These are phyloP conservation scores for Eolophus roseicapilla DNA, from an alignment of 2,113 vertebrate species.

Conservation along the genomic window DNA sequence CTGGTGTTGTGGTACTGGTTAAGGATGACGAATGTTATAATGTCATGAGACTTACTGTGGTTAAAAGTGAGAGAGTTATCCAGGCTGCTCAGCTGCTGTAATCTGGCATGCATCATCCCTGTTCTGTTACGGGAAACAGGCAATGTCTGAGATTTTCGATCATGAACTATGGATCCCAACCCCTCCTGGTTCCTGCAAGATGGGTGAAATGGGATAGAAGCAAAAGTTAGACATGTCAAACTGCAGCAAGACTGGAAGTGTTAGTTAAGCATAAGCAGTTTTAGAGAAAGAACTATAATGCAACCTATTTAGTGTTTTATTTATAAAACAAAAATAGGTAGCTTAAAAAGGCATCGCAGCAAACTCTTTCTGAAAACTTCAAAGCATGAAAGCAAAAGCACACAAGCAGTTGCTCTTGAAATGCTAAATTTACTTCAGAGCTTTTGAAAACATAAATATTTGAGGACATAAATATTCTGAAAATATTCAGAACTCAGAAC, in stretches of 20 bases:
- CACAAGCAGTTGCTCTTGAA: background rate
- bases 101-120: constrained; percentile 98
- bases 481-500: constrained; percentile 28
- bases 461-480: constrained; percentile 7
- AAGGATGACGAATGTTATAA: constrained; percentile 67
- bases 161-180: constrained; percentile 95
- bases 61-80: constrained; percentile 99
- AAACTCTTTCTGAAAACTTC: constrained; percentile 49
- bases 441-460: background rate
- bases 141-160: constrained; percentile 99
- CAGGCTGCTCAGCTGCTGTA: constrained; percentile 99
- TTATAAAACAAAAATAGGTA: constrained; percentile 48
- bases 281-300: background rate
- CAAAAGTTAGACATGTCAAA: constrained; percentile 84
- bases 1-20: constrained; percentile 70
- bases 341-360: constrained; percentile 13
- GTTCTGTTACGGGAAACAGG: constrained; percentile 99
- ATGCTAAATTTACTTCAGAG: background rate
- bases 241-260: constrained; percentile 70
- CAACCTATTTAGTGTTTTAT: constrained; percentile 19
- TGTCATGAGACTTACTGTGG: constrained; percentile 93
- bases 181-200: constrained; percentile 97
- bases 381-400: constrained; percentile 56
- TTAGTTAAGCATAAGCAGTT: constrained; percentile 78
- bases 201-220: constrained; percentile 89